Evolutionary conservation across 2,797 vertebrate species (phyloP).

Genomic region (Sitta carolinensis): DNA sequence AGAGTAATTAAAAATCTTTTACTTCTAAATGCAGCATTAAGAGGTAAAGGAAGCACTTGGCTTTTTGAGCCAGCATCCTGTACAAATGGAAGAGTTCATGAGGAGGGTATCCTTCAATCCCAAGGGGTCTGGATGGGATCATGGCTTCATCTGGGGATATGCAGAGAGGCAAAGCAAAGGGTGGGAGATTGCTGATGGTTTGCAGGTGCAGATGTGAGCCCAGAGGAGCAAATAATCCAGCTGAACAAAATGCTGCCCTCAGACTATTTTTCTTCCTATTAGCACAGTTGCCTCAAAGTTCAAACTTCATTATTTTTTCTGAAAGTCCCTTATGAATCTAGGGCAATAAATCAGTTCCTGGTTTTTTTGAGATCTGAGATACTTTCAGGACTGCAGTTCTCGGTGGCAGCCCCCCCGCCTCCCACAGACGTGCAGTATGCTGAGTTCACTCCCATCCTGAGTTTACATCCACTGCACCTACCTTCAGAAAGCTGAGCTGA

Average conservation of each 20-base stretch:
- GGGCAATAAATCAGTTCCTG: background rate
- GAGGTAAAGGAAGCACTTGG: background rate
- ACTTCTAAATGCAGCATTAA: background rate
- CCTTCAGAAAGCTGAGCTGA: background rate
- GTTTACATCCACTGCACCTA: background rate
- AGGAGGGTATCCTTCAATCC: background rate
- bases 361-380: background rate
- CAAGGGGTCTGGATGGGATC: background rate
- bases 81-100: background rate
- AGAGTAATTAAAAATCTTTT: background rate
- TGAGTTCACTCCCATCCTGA: background rate
- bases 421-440: fast-evolving
- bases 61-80: background rate
- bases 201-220: background rate
- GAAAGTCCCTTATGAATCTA: background rate
- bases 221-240: background rate
- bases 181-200: background rate
- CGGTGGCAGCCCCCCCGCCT: background rate
- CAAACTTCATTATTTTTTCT: background rate
- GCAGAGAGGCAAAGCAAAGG: background rate
- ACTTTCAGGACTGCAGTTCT: background rate
- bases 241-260: background rate
- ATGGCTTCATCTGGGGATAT: background rate
- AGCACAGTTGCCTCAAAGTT: background rate
- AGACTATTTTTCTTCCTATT: background rate